Percentiles rank a stretch among this genome's conserved stretches.
Evolutionary conservation across 1,140 invertebrate species (phyloP).

Genomic region (Brachionus sp.): DNA sequence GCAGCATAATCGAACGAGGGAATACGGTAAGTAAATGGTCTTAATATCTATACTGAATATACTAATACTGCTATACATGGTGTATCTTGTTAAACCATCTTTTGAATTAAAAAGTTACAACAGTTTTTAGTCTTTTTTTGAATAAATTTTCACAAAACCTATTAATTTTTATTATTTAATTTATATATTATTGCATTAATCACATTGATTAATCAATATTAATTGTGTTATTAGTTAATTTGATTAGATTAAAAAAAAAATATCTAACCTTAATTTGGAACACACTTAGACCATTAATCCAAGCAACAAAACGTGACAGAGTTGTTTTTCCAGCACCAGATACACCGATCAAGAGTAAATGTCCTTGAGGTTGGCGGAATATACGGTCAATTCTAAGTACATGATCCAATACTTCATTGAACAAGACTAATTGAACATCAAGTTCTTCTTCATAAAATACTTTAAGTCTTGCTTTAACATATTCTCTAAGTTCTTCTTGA

Average conservation of each 20-base stretch:
- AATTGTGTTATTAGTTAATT: too few relatives aligned
- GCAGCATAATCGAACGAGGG: too few relatives aligned
- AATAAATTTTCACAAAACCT: too few relatives aligned
- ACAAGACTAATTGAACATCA: slow-evolving; percentile 93
- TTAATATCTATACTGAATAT: too few relatives aligned
- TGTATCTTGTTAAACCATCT: too few relatives aligned
- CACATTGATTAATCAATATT: too few relatives aligned
- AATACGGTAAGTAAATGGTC: too few relatives aligned
- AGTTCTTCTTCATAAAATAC: slow-evolving; percentile 99
- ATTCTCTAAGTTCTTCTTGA: slow-evolving; percentile 87
- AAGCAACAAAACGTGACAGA: slow-evolving; percentile 94
- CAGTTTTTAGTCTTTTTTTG: too few relatives aligned
- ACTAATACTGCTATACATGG: too few relatives aligned
- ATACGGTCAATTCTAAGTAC: slow-evolving; percentile 96
- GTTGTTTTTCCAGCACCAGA: slow-evolving; percentile 98
- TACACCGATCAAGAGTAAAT: slow-evolving; percentile 66
- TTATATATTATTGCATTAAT: too few relatives aligned
- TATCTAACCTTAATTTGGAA: slow-evolving; percentile 79
- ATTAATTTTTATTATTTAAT: too few relatives aligned
- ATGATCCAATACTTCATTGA: slow-evolving; percentile 97
- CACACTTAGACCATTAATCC: slow-evolving; percentile 98
- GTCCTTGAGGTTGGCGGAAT: slow-evolving; percentile 87
- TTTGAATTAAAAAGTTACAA: too few relatives aligned
- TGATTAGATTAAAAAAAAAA: background rate
- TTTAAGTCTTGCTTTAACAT: slow-evolving; percentile 91